These are phyloP conservation scores for Zonotrichia albicollis DNA, from an alignment of 2,797 vertebrate genomes.

Conservation along the genomic window DNA sequence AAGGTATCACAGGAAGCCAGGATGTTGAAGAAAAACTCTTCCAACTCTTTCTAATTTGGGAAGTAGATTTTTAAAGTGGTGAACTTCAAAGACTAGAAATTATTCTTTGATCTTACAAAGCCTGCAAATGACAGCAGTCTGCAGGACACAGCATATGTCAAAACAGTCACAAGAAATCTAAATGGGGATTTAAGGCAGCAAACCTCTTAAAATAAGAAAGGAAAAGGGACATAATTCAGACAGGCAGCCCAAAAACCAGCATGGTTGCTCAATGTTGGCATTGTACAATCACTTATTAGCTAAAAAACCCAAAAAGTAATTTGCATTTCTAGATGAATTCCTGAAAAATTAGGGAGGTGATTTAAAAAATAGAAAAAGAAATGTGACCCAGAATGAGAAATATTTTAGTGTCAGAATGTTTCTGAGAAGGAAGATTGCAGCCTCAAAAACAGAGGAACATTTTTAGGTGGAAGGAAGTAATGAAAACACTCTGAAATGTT, in stretches of 20 bases:
- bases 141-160: neutral
- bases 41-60: neutral
- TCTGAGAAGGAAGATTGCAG: neutral
- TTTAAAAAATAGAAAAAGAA: neutral
- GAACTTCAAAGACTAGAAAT: conserved; percentile 27
- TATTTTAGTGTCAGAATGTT: neutral
- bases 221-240: neutral
- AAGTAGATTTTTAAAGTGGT: neutral
- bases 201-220: neutral
- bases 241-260: neutral
- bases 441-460: neutral
- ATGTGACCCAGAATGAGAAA: neutral
- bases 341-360: neutral
- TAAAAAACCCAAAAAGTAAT: neutral
- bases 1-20: neutral
- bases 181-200: neutral
- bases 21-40: neutral
- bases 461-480: conserved; percentile 40
- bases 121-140: neutral
- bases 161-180: neutral
- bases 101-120: conserved; percentile 30
- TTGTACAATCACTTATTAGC: neutral
- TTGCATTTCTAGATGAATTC: neutral
- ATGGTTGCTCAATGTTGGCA: neutral
- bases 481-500: conserved; percentile 21